Percentiles rank a stretch among this genome's conserved stretches.
Evolutionary conservation across 1,140 invertebrate species (phyloP).

Genomic region (Onthophagus taurus): DNA sequence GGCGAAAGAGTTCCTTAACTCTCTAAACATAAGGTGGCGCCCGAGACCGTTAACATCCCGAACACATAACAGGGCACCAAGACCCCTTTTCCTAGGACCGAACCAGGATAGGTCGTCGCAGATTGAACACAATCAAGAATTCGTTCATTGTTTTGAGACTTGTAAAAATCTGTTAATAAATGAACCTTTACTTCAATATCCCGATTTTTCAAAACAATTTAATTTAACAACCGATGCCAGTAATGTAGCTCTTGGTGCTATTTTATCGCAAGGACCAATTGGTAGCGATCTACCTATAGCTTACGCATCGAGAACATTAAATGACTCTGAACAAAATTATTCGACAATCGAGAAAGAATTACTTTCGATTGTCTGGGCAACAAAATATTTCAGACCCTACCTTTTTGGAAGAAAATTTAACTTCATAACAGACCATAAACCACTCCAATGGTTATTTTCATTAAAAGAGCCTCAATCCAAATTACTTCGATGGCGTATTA

Average conservation of each 20-base stretch:
- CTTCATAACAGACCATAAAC: slow-evolving; percentile 16
- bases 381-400: slow-evolving; percentile 15
- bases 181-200: slow-evolving; percentile 18
- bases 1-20: too few relatives aligned
- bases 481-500: slow-evolving; percentile 14
- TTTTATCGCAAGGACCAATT: slow-evolving; percentile 25
- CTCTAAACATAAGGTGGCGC: too few relatives aligned
- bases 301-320: slow-evolving; percentile 10
- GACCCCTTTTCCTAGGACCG: too few relatives aligned
- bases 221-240: slow-evolving; percentile 31
- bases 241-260: slow-evolving; percentile 27
- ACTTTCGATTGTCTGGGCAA: slow-evolving; percentile 14
- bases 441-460: slow-evolving; percentile 14
- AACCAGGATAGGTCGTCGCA: too few relatives aligned
- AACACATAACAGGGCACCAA: too few relatives aligned
- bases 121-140: not conserved
- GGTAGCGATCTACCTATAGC: slow-evolving; percentile 20
- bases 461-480: slow-evolving; percentile 19
- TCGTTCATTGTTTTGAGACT: slow-evolving; percentile 1
- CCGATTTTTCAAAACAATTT: slow-evolving; percentile 30
- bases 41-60: too few relatives aligned
- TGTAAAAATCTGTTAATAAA: too few relatives aligned
- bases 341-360: slow-evolving; percentile 15
- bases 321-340: slow-evolving; percentile 11
- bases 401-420: slow-evolving; percentile 13